Percentiles rank a stretch among this genome's conserved stretches.
Evolutionary conservation across 2,797 vertebrate genomes (phyloP).

Genomic region (Sphaeramia orbicularis): DNA sequence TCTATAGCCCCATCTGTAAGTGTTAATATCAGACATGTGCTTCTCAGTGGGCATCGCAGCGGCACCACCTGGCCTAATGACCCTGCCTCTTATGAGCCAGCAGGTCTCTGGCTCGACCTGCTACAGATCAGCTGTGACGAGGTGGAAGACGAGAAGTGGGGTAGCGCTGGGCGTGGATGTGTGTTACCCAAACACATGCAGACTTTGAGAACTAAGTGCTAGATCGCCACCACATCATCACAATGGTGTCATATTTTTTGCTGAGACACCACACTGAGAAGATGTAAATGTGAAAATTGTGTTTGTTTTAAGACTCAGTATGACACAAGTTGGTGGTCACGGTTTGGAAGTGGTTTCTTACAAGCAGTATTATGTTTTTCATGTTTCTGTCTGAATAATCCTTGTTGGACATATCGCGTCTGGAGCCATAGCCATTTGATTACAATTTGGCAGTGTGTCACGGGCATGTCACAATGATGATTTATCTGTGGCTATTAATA

Average conservation of each 20-base stretch:
- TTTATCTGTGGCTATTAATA: slow-evolving; percentile 72
- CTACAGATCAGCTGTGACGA: slow-evolving; percentile 65
- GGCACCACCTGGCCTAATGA: slow-evolving; percentile 79
- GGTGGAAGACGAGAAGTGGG: slow-evolving; percentile 10
- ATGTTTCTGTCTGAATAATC: slow-evolving; percentile 15
- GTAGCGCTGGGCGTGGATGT: slow-evolving; percentile 13
- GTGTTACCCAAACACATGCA: not conserved
- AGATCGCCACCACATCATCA: slow-evolving; percentile 2
- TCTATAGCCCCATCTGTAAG: slow-evolving; percentile 67
- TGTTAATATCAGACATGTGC: slow-evolving; percentile 83
- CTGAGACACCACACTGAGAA: slow-evolving; percentile 22
- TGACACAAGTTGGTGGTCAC: not conserved
- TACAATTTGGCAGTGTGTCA: slow-evolving; percentile 49
- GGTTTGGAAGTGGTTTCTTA: not conserved
- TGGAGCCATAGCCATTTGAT: slow-evolving; percentile 39
- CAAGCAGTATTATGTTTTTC: not conserved
- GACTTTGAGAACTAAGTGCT: slow-evolving; percentile 23
- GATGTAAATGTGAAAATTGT: slow-evolving; percentile 40
- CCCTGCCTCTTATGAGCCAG: slow-evolving; percentile 82
- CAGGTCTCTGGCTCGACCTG: slow-evolving; percentile 79
- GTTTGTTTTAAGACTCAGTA: slow-evolving; percentile 21
- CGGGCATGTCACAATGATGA: slow-evolving; percentile 61
- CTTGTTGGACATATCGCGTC: slow-evolving; percentile 2
- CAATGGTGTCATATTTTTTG: slow-evolving; percentile 19
- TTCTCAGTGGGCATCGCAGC: slow-evolving; percentile 73